Base-by-base conservation (phyloP, 1,140 invertebrate genomes). In the Neotoxoptera formosana region DNA sequence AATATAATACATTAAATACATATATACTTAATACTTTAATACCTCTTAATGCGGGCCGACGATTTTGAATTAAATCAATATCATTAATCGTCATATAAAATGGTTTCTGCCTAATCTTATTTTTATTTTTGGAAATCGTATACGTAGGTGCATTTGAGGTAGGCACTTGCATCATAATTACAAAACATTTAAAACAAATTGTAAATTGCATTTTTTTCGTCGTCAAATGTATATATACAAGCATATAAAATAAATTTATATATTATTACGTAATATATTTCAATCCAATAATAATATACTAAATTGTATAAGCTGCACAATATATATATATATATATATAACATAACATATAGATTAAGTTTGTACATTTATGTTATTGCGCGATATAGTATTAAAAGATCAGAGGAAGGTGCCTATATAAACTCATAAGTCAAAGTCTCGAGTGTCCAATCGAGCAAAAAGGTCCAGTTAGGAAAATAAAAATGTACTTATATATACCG, bases 381-480 rank as follows among this genome's bases (percentile, higher is more conserved):
- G 23, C 9, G 23, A 87, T 48, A 87, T 86, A 86, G 3, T n/a
- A 88, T 30, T 21, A 20, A 48, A 88, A 88, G 7, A 88, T 88
- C 86, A 89, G 48, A 89, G 51, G 36, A 89, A 89, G 7, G 34
- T 67, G 30, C 25, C 60, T 53, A 88, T 17, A 88, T n/a, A 88
- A 88, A 88, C 23, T 45, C 84, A 36, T 83, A 45, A 84, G 83
- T 87, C 30, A n/a, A n/a, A 88, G 45, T 25, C 21, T 89, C 34
- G 30, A n/a, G n/a, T 36, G 87, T 53, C 34, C 34, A 56, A 56
- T 89, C 8, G 21, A 56, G 87, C 20, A 56, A 89, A 56, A 89
- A 53, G 87, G 48, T 89, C 34, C 48, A 51, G 36, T 89, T 53
- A 56, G n/a, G 34, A 89, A 56, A 89, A 53, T 56, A 56, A 89